Evolutionary conservation across 2,797 vertebrate species (phyloP).

Genomic region (Euphonia xanthogaster): DNA sequence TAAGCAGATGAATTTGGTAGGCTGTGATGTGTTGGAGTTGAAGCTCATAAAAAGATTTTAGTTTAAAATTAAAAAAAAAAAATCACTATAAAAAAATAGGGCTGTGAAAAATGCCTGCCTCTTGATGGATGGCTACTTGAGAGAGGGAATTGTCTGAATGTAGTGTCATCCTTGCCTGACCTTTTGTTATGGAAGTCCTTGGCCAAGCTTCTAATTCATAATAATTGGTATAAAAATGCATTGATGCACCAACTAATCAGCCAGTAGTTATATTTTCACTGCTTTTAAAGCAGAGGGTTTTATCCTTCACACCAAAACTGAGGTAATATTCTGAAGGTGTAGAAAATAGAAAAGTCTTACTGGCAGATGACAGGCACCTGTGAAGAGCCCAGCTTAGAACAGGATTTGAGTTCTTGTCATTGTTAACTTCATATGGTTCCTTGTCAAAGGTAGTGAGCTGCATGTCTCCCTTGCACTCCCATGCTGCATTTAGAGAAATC

Average conservation of each 20-base stretch:
- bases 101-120: not conserved
- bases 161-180: not conserved
- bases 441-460: not conserved
- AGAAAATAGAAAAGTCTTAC: not conserved
- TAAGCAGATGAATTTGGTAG: constrained; percentile 2
- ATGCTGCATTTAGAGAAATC: not conserved
- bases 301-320: not conserved
- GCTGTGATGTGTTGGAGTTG: not conserved
- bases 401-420: not conserved
- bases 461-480: not conserved
- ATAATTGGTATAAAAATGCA: not conserved
- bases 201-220: not conserved
- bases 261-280: not conserved
- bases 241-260: not conserved
- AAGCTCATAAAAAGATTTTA: not conserved
- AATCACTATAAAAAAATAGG: not conserved
- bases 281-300: not conserved
- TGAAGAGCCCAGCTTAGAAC: not conserved
- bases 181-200: not conserved
- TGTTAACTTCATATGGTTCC: not conserved
- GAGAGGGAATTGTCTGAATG: not conserved
- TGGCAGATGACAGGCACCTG: not conserved
- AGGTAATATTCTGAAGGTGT: not conserved
- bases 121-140: not conserved
- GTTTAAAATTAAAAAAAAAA: not conserved